Percentiles rank a stretch among this genome's conserved stretches.
Conservation (phyloP, 2,113 vertebrate genomes). For the Oreocharis arfaki region DNA sequence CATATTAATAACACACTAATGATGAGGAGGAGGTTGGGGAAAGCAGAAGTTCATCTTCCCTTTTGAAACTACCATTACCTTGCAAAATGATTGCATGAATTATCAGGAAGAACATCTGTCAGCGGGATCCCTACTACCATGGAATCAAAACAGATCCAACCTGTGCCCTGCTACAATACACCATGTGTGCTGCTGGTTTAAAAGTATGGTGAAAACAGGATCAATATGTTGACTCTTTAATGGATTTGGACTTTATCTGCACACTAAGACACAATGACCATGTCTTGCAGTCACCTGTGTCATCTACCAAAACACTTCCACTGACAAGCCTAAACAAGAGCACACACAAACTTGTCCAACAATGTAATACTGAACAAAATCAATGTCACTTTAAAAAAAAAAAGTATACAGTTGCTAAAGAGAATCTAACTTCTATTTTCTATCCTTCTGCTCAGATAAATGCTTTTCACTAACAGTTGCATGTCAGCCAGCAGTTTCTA, state of each 20-base stretch:
- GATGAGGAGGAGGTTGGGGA: not conserved
- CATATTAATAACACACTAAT: not conserved
- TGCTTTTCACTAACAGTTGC: not conserved
- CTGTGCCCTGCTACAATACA: not conserved
- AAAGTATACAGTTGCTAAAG: not conserved
- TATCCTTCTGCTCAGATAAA: not conserved
- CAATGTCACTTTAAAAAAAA: not conserved
- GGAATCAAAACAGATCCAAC: not conserved
- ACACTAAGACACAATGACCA: not conserved
- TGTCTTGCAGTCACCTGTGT: not conserved
- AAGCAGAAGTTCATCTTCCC: not conserved
- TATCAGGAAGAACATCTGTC: not conserved
- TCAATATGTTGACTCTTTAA: not conserved
- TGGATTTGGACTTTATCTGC: not conserved
- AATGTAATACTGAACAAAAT: not conserved
- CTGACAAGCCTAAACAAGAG: not conserved
- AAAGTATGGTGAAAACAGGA: not conserved
- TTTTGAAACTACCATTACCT: not conserved
- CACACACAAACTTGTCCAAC: not conserved
- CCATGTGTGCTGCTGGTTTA: fast-evolving
- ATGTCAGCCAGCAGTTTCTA: not conserved
- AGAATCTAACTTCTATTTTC: not conserved
- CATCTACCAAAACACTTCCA: not conserved
- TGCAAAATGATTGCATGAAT: not conserved
- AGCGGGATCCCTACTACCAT: not conserved